Evolutionary conservation across 2,888 invertebrate genomes (phyloP).

Genomic region (Pantelozetes paolii): DNA sequence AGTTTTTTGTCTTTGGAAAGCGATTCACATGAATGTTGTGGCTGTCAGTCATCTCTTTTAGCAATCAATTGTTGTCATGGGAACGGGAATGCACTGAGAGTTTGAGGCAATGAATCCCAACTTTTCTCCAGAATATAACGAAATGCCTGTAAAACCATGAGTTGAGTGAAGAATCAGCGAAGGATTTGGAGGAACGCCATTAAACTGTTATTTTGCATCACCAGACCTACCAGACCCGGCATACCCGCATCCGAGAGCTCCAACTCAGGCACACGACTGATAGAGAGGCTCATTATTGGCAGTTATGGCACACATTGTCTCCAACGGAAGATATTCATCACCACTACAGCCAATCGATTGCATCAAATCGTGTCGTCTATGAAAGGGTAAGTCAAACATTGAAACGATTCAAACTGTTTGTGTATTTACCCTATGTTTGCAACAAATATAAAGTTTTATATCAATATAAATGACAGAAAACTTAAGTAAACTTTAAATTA

Average conservation of each 20-base stretch:
- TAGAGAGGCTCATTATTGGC: neutral
- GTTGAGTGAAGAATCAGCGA: slow-evolving; percentile 16
- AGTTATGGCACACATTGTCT: slow-evolving; percentile 3
- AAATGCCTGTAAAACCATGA: neutral
- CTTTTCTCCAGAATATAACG: neutral
- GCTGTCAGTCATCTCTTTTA: slow-evolving; percentile 8
- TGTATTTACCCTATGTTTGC: neutral
- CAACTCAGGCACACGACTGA: neutral
- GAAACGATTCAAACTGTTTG: neutral
- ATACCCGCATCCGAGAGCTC: neutral
- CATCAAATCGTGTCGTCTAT: neutral
- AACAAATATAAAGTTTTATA: neutral
- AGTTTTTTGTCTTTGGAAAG: slow-evolving; percentile 4
- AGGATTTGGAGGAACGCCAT: slow-evolving; percentile 2
- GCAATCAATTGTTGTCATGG: slow-evolving; percentile 5
- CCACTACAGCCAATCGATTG: neutral
- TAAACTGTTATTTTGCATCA: neutral
- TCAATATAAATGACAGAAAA: too few relatives aligned
- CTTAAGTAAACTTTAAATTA: too few relatives aligned
- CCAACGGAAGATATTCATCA: slow-evolving; percentile 9
- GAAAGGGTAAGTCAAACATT: slow-evolving; percentile 15
- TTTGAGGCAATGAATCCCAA: slow-evolving; percentile 7
- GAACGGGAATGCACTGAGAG: neutral
- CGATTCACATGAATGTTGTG: slow-evolving; percentile 19
- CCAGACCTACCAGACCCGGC: neutral